Evolutionary conservation across 2,888 invertebrate genomes (phyloP).

Genomic region (Malthinus seriepunctatus): DNA sequence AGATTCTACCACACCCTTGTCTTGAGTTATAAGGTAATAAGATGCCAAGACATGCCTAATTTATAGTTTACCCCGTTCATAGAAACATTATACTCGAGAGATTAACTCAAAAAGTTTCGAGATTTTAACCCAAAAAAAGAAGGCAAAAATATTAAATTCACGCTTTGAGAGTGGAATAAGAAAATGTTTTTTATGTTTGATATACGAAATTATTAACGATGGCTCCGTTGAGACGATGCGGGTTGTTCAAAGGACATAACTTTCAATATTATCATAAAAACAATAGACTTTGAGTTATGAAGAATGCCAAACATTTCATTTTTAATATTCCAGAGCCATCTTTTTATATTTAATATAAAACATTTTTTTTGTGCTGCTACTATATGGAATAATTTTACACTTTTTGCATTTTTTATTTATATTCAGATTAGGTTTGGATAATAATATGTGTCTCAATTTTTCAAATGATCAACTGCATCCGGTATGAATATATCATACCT

Average conservation of each 20-base stretch:
- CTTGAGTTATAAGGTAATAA: conserved; percentile 56
- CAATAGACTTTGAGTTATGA: conserved; percentile 33
- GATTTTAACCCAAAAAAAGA: conserved; percentile 20
- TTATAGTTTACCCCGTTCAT: conserved; percentile 50
- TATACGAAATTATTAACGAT: too few relatives aligned
- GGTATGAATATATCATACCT: conserved; percentile 22
- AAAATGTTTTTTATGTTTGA: too few relatives aligned
- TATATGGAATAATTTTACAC: conserved; percentile 10
- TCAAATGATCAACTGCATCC: conserved; percentile 21
- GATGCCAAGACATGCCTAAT: conserved; percentile 53
- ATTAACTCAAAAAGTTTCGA: conserved; percentile 31
- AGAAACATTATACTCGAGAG: conserved; percentile 33
- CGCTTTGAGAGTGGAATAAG: too few relatives aligned
- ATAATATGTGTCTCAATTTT: conserved; percentile 22
- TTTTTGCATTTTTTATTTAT: conserved; percentile 10
- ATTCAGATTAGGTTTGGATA: conserved; percentile 17
- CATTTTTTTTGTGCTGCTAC: background rate
- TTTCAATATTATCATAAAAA: conserved; percentile 34
- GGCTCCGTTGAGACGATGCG: conserved; percentile 4
- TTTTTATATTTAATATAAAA: background rate
- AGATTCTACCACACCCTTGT: conserved; percentile 55
- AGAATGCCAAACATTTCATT: conserved; percentile 27
- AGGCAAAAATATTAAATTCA: background rate
- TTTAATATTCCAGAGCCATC: too few relatives aligned
- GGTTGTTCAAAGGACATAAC: conserved; percentile 23